A percentile compares a stretch with the other conserved stretches of the same genome.
Evolutionary conservation across 1,140 invertebrate genomes (phyloP).

Genomic region (Wasmannia auropunctata): DNA sequence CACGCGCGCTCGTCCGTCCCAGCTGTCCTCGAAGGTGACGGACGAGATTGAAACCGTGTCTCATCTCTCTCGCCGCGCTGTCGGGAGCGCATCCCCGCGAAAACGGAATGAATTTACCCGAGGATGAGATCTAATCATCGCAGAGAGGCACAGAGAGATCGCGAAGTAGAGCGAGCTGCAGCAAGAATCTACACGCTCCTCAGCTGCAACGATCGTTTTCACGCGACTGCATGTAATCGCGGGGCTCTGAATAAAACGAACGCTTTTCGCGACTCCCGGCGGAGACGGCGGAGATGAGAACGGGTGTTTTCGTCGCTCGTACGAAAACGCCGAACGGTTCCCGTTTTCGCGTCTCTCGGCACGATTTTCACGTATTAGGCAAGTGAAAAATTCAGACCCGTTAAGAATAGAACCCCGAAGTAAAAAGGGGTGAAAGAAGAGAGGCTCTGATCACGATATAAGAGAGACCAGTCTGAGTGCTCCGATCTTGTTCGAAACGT

Average conservation of each 20-base stretch:
- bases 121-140: constrained; percentile 4
- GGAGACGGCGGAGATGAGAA: not conserved
- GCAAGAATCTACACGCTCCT: not conserved
- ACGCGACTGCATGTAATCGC: not conserved
- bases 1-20: not conserved
- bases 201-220: not conserved
- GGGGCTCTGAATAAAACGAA: not conserved
- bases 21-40: not conserved
- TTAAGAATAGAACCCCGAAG: not conserved
- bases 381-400: not conserved
- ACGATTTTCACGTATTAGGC: not conserved
- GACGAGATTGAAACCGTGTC: constrained; percentile 30
- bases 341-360: not conserved
- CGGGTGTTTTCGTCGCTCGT: not conserved
- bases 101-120: constrained; percentile 12
- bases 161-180: too few species aligned
- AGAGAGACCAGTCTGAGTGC: constrained; percentile 65
- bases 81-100: not conserved
- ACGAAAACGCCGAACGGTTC: not conserved
- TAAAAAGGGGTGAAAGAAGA: not conserved
- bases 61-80: not conserved
- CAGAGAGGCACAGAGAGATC: too few species aligned
- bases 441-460: constrained; percentile 68
- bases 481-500: constrained; percentile 53
- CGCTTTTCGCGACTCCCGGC: not conserved